Conservation (phyloP, 53 echinoderm and acorn worm genomes). For the Mesocentrotus franciscanus region DNA sequence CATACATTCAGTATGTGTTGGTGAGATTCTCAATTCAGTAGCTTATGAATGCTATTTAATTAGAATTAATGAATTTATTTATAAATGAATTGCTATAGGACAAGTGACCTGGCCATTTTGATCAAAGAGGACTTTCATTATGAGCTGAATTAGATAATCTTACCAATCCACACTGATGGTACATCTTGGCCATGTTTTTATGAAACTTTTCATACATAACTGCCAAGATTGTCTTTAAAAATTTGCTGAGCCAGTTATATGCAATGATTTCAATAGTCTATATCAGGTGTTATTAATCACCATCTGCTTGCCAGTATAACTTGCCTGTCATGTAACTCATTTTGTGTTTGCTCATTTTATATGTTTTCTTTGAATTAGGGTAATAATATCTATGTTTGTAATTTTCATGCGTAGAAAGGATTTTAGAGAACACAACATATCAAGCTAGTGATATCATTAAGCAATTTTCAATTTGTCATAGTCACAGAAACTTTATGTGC, state of each 20-base stretch:
- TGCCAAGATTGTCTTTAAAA: background rate
- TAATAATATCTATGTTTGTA: background rate
- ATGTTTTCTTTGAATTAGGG: background rate
- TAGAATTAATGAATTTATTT: background rate
- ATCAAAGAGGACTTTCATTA: background rate
- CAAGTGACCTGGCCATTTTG: background rate
- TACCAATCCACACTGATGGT: background rate
- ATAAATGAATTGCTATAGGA: background rate
- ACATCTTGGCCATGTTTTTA: background rate
- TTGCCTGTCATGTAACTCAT: background rate
- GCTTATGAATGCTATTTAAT: no score
- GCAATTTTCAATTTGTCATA: background rate
- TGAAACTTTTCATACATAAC: background rate
- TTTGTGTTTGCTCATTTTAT: background rate
- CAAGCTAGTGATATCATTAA: background rate
- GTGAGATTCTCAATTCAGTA: background rate
- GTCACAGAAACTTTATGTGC: background rate
- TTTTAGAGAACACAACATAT: background rate
- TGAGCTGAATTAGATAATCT: background rate
- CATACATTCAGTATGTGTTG: background rate
- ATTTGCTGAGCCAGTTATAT: background rate
- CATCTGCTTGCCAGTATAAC: constrained; percentile 6
- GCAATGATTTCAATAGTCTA: background rate
- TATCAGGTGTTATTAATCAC: background rate
- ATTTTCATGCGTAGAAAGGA: background rate